phyloP scores from a whole-genome alignment of 2,797 vertebrate species.

The Sardinella longiceps region DNA sequence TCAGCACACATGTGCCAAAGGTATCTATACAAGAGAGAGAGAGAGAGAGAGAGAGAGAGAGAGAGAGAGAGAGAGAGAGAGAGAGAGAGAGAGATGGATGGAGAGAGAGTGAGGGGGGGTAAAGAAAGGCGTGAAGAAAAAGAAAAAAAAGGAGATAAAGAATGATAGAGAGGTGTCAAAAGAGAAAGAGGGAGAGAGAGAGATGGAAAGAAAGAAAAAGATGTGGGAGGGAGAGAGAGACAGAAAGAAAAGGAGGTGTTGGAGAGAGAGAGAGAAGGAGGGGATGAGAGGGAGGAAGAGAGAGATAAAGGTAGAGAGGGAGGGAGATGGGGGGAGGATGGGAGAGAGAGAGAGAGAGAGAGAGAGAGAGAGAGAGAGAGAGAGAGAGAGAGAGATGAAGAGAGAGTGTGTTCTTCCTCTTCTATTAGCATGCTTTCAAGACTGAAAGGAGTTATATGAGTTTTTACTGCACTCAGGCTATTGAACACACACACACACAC shows the following conservation, averaged over 20 bases:
- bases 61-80: background rate
- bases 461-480: slow-evolving; percentile 2
- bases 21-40: background rate
- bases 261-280: background rate
- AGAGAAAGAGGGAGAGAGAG: too few species aligned
- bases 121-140: background rate
- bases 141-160: too few species aligned
- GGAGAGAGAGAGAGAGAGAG: background rate
- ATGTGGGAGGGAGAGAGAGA: background rate
- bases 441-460: background rate
- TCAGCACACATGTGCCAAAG: background rate
- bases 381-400: background rate
- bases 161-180: background rate
- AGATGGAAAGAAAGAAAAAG: background rate
- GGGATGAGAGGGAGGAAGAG: background rate
- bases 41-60: background rate
- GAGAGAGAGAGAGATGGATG: background rate
- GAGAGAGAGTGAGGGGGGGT: background rate
- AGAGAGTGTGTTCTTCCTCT: background rate
- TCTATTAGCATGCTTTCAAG: background rate
- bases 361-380: background rate
- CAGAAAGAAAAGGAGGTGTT: background rate
- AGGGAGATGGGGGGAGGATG: too few species aligned
- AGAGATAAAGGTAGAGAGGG: background rate
- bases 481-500: background rate